Evolutionary conservation across 1,140 invertebrate species (phyloP).

Genomic region (Drosophila ironensis): DNA sequence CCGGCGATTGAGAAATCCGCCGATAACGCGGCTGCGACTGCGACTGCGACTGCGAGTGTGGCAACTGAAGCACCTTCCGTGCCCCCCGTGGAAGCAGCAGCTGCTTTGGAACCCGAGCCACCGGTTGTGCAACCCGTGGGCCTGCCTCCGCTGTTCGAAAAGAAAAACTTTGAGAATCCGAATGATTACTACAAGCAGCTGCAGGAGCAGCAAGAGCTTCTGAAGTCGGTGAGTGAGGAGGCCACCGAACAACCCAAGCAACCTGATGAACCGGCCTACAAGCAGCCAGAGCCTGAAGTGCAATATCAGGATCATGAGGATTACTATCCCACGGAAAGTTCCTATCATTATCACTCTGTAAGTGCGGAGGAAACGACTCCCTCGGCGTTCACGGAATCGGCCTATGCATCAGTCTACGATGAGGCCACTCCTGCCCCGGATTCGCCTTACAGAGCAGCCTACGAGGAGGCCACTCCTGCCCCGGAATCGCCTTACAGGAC

Average conservation of each 20-base stretch:
- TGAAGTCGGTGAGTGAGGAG: background rate
- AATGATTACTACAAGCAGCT: conserved; percentile 57
- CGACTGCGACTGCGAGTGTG: no score
- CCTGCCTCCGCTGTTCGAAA: conserved; percentile 50
- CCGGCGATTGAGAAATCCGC: background rate
- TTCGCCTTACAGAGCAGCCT: no score
- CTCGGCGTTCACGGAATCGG: conserved; percentile 9
- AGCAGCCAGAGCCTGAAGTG: background rate
- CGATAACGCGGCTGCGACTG: no score
- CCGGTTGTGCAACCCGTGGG: background rate
- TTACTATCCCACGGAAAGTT: background rate
- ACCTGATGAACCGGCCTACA: background rate
- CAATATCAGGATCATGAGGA: background rate
- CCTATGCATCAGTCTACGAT: conserved; percentile 36
- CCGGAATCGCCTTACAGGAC: conserved; percentile 31
- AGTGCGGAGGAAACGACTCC: conserved; percentile 43
- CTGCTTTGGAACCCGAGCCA: no score
- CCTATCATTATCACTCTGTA: background rate
- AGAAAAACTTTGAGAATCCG: conserved; percentile 46
- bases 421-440: conserved; percentile 44
- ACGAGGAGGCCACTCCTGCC: conserved; percentile 47
- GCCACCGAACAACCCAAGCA: background rate
- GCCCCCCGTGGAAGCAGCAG: no score
- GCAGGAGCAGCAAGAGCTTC: conserved; percentile 27
- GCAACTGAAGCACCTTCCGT: no score